Evolutionary conservation across 2,888 invertebrate genomes (phyloP).

Genomic region (Acleris sparsana): DNA sequence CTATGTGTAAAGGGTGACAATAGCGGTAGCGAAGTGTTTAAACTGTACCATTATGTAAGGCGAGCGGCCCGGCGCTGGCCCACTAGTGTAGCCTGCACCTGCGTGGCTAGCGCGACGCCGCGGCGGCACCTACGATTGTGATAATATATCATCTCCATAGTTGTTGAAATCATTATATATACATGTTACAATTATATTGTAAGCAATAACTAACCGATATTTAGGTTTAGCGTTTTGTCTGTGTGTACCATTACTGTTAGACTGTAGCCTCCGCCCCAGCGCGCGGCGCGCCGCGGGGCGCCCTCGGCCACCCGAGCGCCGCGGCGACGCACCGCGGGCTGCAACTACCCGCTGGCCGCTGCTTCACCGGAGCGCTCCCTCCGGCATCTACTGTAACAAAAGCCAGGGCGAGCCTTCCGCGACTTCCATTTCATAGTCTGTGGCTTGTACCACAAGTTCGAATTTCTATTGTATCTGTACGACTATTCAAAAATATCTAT

Average conservation of each 20-base stretch:
- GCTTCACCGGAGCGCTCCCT: constrained; percentile 1
- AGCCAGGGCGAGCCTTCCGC: constrained; percentile 6
- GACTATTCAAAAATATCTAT: constrained; percentile 15
- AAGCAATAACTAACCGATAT: constrained; percentile 31
- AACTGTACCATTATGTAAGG: constrained; percentile 9
- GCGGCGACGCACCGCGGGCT: not conserved
- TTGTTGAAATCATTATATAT: constrained; percentile 44
- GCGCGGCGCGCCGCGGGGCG: not conserved
- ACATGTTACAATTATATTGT: constrained; percentile 18
- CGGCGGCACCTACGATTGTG: constrained; percentile 40
- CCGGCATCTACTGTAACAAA: constrained; percentile 10
- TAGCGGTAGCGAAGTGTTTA: constrained; percentile 30
- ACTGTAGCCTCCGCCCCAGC: not conserved
- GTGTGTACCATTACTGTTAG: constrained; percentile 6
- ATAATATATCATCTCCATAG: constrained; percentile 42
- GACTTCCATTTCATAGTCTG: constrained; percentile 13
- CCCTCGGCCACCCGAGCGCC: not conserved
- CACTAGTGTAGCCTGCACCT: not conserved
- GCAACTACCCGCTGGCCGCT: not conserved
- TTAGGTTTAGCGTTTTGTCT: constrained; percentile 21
- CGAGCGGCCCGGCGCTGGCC: constrained; percentile 18
- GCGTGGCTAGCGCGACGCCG: constrained; percentile 22
- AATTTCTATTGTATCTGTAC: constrained; percentile 30
- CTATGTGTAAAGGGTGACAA: constrained; percentile 32
- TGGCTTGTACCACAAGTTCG: constrained; percentile 15